Percentiles rank a stretch among this genome's conserved stretches.
Conservation (phyloP, 2,888 invertebrate species). For the Spisula solida region DNA sequence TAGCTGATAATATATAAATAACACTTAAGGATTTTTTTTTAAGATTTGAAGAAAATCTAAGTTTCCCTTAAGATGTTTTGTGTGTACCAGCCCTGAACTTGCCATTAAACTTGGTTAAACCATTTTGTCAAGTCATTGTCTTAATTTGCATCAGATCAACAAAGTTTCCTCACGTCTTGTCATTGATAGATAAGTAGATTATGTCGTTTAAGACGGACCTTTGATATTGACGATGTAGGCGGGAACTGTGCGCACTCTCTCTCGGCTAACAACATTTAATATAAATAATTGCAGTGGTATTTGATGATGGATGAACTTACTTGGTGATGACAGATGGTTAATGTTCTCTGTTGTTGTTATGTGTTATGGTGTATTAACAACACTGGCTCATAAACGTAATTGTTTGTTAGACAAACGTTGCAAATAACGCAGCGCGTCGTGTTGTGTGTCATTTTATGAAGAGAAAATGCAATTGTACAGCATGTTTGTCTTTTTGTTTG, state of each 20-base stretch:
- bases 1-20: too few relatives aligned
- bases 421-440: too few relatives aligned
- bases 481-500: background rate
- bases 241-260: background rate
- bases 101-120: background rate
- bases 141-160: background rate
- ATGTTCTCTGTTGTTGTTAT: background rate
- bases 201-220: background rate
- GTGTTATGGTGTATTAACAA: background rate
- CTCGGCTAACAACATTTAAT: background rate
- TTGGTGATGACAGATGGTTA: background rate
- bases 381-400: background rate
- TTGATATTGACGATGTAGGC: conserved; percentile 8
- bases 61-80: too few relatives aligned
- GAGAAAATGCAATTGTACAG: background rate
- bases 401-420: background rate
- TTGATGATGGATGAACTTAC: background rate
- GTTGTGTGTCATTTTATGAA: background rate
- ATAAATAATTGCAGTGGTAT: background rate
- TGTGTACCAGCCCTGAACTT: too few relatives aligned
- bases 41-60: too few relatives aligned
- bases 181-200: background rate
- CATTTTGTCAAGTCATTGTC: conserved; percentile 25
- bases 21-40: too few relatives aligned
- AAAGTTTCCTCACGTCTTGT: background rate